Conservation (phyloP, 2,113 vertebrate species). For the Sminthopsis crassicaudata region DNA sequence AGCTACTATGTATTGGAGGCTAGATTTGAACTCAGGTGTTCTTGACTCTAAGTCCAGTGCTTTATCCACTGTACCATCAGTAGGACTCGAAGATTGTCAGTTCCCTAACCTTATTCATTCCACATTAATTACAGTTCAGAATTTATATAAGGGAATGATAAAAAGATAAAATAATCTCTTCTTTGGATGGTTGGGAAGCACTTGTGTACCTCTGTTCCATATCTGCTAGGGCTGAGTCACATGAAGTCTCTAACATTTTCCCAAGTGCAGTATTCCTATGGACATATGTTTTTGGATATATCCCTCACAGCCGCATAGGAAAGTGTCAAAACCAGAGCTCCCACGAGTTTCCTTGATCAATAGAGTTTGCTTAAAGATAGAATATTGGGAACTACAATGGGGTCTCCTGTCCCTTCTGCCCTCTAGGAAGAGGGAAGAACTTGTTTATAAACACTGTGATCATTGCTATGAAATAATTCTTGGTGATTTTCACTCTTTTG, state of each 20-base stretch:
- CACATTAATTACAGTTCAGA: not conserved
- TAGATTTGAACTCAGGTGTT: no score
- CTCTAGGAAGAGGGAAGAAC: constrained; percentile 21
- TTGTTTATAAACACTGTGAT: not conserved
- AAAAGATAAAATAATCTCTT: constrained; percentile 33
- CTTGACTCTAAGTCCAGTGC: no score
- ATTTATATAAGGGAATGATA: constrained; percentile 1
- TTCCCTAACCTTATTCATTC: no score
- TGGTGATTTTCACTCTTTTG: not conserved
- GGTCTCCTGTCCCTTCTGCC: constrained; percentile 6
- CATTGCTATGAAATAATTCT: not conserved
- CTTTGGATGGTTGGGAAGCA: not conserved
- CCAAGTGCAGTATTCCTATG: constrained; percentile 56
- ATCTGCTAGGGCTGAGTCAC: constrained; percentile 51
- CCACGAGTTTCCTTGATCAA: constrained; percentile 48
- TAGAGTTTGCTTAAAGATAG: not conserved
- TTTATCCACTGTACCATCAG: no score
- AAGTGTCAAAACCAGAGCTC: constrained; percentile 56
- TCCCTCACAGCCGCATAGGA: constrained; percentile 62
- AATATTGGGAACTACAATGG: constrained; percentile 31
- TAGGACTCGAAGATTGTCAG: no score
- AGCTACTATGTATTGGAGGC: no score
- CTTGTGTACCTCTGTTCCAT: constrained; percentile 25
- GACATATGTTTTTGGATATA: constrained; percentile 58
- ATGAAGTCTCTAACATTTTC: constrained; percentile 29